Percentiles rank a stretch among this genome's conserved stretches.
These are phyloP conservation scores for Triops longicaudatus DNA, from an alignment of 1,140 invertebrate genomes.

Conservation along the genomic window DNA sequence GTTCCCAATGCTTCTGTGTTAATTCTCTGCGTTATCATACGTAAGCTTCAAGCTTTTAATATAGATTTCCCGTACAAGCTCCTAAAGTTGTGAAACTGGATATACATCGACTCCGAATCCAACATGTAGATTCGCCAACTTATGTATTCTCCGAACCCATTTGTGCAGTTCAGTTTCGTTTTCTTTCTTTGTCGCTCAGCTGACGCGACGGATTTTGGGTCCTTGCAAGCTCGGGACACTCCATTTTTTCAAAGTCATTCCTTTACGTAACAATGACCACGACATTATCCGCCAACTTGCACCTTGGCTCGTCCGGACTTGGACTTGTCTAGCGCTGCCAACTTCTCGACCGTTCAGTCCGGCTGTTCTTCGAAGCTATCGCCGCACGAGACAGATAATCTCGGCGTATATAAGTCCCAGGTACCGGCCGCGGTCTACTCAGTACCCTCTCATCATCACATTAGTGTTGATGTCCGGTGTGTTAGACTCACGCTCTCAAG, in stretches of 20 bases:
- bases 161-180: no score
- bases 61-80: no score
- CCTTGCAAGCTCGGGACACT: background rate
- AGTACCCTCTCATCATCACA: constrained; percentile 10
- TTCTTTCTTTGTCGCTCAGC: no score
- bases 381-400: background rate
- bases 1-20: no score
- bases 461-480: constrained; percentile 6
- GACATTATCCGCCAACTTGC: background rate
- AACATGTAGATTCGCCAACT: no score
- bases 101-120: no score
- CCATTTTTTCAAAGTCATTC: background rate
- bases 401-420: background rate
- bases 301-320: background rate
- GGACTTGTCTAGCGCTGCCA: background rate
- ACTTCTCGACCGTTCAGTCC: background rate
- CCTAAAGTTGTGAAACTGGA: no score
- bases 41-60: no score
- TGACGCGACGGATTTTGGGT: background rate
- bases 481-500: background rate
- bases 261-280: background rate
- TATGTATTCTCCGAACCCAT: no score
- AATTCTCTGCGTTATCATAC: no score
- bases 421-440: background rate
- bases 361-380: background rate